Base-by-base conservation (phyloP, 1,140 invertebrate genomes). In the Brachionus manjavacas region DNA sequence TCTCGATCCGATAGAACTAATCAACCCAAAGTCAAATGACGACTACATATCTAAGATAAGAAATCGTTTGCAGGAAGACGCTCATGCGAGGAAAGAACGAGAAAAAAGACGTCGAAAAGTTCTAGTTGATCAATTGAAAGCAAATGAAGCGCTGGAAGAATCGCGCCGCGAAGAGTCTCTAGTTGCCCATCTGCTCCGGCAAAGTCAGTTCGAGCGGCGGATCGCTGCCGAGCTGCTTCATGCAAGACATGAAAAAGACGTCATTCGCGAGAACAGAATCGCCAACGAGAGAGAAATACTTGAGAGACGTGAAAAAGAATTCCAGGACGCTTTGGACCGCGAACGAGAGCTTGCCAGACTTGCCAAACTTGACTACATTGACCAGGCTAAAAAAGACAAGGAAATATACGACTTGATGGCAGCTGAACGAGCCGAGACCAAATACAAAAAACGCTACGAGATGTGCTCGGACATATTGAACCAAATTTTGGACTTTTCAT, bases 191-290 rank as follows among this genome's bases (percentile, higher is more conserved):
- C 84, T 90, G 76, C 88, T 90, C 87, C 85, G 89, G 78, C 89
- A 90, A 84, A 89, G 89, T 3, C 88, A 90, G 78, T 88, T 89
- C 76, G 89, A 90, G 80, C 81, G 89, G 25, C 86, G 89, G 55
- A 89, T 90, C 70, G 89, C 88, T 41, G 89, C 89, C 39, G 89
- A 90, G 86, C 85, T 90, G 46, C 85, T 90, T 16, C 89, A 90
- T 84, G 84, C 88, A 11, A 85, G 89, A 39, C 89, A 89, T 72
- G 89, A 90, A 85, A 90, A 90, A 78, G 88, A 90, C 43, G 85
- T 89, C 4, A 88, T 90, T 14, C 84, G 87, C 8, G 86, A 87
- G 39, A 90, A 90, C 84, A 85, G 89, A 60, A 87, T 89, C 4
- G 35, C 87, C 2, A 78, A 87, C 39, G 89, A 90, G 85, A 86